Base-by-base conservation (phyloP, 2,797 vertebrate genomes). In the Lutjanus campechanus region DNA sequence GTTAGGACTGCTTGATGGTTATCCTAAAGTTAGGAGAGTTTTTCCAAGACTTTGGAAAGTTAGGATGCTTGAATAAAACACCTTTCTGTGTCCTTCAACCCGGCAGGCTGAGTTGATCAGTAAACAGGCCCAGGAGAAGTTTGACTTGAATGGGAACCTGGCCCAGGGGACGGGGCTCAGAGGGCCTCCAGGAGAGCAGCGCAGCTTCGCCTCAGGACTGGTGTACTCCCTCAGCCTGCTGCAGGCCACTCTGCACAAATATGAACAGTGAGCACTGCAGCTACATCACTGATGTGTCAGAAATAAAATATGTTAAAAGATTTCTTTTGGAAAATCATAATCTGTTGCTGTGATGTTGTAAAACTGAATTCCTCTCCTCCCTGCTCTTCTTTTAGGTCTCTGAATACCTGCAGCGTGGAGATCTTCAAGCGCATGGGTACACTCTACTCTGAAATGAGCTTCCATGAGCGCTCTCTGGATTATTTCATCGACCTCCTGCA, bases 111-210 rank as follows among this genome's bases (percentile, higher is more conserved):
- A 99, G 88, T 95, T 99, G 75, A 97, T 99, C 92, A 98, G 98
- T 90, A 98, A 97, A 85, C 98, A 99, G 93, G 98, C 98, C 0
- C 97, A 98, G 93, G 98, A 99, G 92, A 97, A 98, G 93, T 99
- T 99, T 76, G 97, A 99, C 65, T 90, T 99, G 88, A 97, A 93
- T 0, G 97, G 97, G 74, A 95, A 87, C 83, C 91, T 93, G 4
- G 92, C 89, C 0, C 95, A 96, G 87, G 94, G 94, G 1, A 11
- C 90, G 0, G 96, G 95, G 2, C 95, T 99, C 62, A 91, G 97
- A 46, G 98, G 98, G 0, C 95, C 97, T 0, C 88, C 93, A 0
- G 98, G 98, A 0, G 98, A 99, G 72, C 98, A 98, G 94, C 96
- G 97, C 72, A 99, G 98, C 79, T 99, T 99, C 15, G 97, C 98